phyloP scores from a whole-genome alignment of 1,140 invertebrate genomes.

The Archegozetes longisetosus region DNA sequence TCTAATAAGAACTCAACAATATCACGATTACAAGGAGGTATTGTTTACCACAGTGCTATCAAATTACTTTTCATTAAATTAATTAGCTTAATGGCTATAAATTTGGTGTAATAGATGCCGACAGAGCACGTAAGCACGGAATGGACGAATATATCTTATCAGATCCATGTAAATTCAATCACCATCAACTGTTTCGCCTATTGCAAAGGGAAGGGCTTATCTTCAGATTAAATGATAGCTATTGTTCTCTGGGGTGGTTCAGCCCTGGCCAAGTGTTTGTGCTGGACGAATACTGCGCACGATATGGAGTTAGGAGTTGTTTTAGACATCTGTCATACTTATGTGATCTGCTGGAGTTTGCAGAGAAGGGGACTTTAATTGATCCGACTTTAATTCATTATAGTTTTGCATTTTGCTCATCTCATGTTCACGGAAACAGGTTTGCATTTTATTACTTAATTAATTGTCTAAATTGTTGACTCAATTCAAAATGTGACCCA shows the following conservation, averaged over 20 bases:
- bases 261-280: slow-evolving; percentile 97
- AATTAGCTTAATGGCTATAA: slow-evolving; percentile 7
- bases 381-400: slow-evolving; percentile 97
- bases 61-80: slow-evolving; percentile 4
- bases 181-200: slow-evolving; percentile 74
- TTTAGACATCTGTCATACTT: slow-evolving; percentile 90
- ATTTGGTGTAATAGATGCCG: slow-evolving; percentile 47
- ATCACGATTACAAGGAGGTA: slow-evolving; percentile 72
- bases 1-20: slow-evolving; percentile 63
- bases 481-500: too few species aligned
- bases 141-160: slow-evolving; percentile 98
- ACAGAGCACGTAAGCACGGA: slow-evolving; percentile 89
- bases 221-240: slow-evolving; percentile 88
- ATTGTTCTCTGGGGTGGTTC: slow-evolving; percentile 97
- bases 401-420: slow-evolving; percentile 96
- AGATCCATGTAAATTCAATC: slow-evolving; percentile 91
- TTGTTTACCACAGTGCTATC: slow-evolving; percentile 3
- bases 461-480: background rate
- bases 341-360: slow-evolving; percentile 75
- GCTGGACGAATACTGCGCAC: slow-evolving; percentile 91
- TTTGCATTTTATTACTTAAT: slow-evolving; percentile 28
- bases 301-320: slow-evolving; percentile 92
- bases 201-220: slow-evolving; percentile 84
- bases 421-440: slow-evolving; percentile 94
- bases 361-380: slow-evolving; percentile 86